These are phyloP conservation scores for Premnoplex brunnescens DNA, from an alignment of 2,797 vertebrate genomes.

Conservation along the genomic window DNA sequence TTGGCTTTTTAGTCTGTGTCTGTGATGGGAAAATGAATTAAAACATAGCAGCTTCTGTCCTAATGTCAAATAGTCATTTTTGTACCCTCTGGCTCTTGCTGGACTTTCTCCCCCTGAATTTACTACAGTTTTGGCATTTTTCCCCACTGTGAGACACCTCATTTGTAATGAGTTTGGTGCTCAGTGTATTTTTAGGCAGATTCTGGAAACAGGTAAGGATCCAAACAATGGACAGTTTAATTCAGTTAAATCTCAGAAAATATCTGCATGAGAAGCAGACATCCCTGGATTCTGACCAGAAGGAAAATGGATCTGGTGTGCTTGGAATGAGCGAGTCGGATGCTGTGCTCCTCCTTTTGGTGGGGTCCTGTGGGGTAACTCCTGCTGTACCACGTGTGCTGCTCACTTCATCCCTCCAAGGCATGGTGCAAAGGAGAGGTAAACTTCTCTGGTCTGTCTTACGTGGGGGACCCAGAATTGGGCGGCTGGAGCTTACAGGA, in stretches of 20 bases:
- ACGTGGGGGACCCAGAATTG: neutral
- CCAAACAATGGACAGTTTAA: neutral
- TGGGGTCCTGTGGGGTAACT: neutral
- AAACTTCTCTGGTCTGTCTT: neutral
- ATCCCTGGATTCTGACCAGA: neutral
- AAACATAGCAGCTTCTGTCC: neutral
- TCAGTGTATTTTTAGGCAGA: neutral
- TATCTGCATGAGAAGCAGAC: neutral
- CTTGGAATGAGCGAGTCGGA: accelerated
- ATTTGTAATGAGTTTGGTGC: neutral
- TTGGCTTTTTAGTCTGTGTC: neutral
- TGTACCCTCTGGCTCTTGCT: accelerated
- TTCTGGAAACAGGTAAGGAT: neutral
- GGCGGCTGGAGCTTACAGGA: neutral
- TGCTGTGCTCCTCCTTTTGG: neutral
- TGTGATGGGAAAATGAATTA: neutral
- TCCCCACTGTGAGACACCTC: neutral
- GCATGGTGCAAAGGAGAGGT: accelerated
- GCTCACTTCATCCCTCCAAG: neutral
- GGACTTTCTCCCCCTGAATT: neutral
- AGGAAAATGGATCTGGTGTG: neutral
- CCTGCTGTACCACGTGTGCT: accelerated
- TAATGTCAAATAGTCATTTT: neutral
- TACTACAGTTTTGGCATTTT: neutral
- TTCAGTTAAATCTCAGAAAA: neutral